Conservation (phyloP, 2,888 invertebrate species). For the Eurois occulta region DNA sequence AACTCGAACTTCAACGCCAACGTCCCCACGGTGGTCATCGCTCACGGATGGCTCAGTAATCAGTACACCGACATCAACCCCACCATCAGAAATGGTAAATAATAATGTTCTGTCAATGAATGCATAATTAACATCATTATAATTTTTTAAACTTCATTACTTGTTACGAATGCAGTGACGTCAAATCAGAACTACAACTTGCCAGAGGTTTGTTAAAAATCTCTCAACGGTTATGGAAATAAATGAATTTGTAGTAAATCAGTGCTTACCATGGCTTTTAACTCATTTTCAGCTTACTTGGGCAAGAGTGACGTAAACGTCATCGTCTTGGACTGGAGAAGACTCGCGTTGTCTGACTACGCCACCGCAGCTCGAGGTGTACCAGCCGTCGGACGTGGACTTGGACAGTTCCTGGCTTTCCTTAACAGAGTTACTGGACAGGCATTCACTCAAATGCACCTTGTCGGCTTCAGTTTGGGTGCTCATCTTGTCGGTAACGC, state of each 20-base stretch:
- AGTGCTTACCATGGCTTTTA: background rate
- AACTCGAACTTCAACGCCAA: conserved; percentile 76
- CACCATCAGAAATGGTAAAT: conserved; percentile 72
- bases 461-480: conserved; percentile 85
- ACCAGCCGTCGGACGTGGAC: conserved; percentile 75
- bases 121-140: background rate
- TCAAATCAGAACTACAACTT: background rate
- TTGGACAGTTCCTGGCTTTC: conserved; percentile 81
- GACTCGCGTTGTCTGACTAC: conserved; percentile 71
- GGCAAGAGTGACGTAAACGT: conserved; percentile 75
- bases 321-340: conserved; percentile 81
- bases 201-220: background rate
- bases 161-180: background rate
- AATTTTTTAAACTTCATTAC: background rate
- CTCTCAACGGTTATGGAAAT: background rate
- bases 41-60: conserved; percentile 80
- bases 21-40: conserved; percentile 74
- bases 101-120: background rate
- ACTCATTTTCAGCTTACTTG: conserved; percentile 71
- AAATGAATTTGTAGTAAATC: background rate
- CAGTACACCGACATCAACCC: conserved; percentile 74
- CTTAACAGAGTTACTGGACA: conserved; percentile 72
- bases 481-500: conserved; percentile 83
- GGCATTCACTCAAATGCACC: conserved; percentile 73
- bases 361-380: conserved; percentile 74